Percentiles rank a stretch among this genome's conserved stretches.
Evolutionary conservation across 64 coral and sea anemone genomes (phyloP).

Genomic region (Stichodactyla mertensii): DNA sequence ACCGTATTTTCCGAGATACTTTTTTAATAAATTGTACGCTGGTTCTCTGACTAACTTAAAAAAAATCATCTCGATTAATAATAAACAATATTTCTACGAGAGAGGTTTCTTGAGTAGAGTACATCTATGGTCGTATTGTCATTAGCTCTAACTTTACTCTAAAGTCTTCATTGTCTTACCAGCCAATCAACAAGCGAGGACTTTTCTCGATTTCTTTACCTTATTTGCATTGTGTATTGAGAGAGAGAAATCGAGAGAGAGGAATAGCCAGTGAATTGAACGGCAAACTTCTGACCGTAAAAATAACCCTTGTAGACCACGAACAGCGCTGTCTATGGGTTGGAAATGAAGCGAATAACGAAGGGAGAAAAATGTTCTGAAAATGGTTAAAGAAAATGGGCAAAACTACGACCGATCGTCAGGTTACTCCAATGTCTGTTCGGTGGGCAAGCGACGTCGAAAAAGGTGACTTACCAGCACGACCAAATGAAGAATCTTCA

Average conservation of each 20-base stretch:
- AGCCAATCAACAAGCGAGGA: conserved; percentile 9
- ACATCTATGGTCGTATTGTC: not conserved
- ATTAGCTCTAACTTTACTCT: conserved; percentile 4
- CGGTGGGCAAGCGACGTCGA: conserved; percentile 19
- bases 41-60: too few relatives aligned
- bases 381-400: not conserved
- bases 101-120: not conserved
- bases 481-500: not conserved
- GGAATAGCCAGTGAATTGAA: not conserved
- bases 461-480: not conserved
- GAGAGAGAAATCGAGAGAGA: not conserved
- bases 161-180: conserved; percentile 3
- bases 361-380: not conserved
- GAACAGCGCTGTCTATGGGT: not conserved
- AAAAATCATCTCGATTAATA: too few relatives aligned
- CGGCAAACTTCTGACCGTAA: not conserved
- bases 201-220: not conserved
- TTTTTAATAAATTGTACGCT: not conserved
- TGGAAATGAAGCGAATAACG: not conserved
- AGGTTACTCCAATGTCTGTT: conserved; percentile 5
- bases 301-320: not conserved
- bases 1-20: not conserved
- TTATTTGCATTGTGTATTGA: not conserved
- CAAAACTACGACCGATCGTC: not conserved
- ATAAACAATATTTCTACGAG: too few relatives aligned